These are phyloP conservation scores for Lasaia peninsularis DNA, from an alignment of 1,140 invertebrate genomes.

Conservation along the genomic window DNA sequence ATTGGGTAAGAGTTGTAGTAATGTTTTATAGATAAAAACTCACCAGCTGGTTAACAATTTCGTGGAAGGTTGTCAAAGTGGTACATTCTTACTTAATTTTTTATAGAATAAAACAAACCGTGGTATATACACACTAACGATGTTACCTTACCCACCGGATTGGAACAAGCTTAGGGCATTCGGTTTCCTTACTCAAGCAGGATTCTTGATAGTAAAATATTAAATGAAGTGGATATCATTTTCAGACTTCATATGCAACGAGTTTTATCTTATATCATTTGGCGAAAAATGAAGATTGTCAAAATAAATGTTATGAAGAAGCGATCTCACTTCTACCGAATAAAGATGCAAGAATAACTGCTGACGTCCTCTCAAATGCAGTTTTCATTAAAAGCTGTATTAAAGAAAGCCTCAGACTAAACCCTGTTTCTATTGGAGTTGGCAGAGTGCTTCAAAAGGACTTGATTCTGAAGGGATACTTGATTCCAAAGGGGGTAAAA, in stretches of 20 bases:
- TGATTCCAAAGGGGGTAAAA: constrained; percentile 90
- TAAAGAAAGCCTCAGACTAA: constrained; percentile 91
- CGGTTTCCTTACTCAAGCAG: too few species aligned
- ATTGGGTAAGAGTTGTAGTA: too few species aligned
- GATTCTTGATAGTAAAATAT: too few species aligned
- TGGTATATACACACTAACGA: too few species aligned
- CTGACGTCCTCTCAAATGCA: constrained; percentile 80
- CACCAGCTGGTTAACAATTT: too few species aligned
- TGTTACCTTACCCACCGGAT: too few species aligned
- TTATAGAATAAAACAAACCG: too few species aligned
- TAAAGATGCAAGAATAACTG: constrained; percentile 76
- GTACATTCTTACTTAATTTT: too few species aligned
- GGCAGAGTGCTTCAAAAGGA: constrained; percentile 88
- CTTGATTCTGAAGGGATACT: constrained; percentile 87
- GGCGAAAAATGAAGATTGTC: constrained; percentile 83
- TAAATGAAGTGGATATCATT: constrained; percentile 34
- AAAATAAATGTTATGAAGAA: constrained; percentile 85
- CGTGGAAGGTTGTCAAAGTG: too few species aligned
- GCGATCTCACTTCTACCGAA: constrained; percentile 77
- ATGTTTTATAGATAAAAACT: too few species aligned
- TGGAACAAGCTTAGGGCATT: too few species aligned
- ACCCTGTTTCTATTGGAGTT: constrained; percentile 89
- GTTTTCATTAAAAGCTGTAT: constrained; percentile 87
- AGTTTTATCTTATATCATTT: constrained; percentile 91
- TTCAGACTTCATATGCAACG: constrained; percentile 88